Percentiles rank a stretch among this genome's conserved stretches.
These are phyloP conservation scores for Yponomeuta malinellus DNA, from an alignment of 2,888 invertebrate species.

Conservation along the genomic window DNA sequence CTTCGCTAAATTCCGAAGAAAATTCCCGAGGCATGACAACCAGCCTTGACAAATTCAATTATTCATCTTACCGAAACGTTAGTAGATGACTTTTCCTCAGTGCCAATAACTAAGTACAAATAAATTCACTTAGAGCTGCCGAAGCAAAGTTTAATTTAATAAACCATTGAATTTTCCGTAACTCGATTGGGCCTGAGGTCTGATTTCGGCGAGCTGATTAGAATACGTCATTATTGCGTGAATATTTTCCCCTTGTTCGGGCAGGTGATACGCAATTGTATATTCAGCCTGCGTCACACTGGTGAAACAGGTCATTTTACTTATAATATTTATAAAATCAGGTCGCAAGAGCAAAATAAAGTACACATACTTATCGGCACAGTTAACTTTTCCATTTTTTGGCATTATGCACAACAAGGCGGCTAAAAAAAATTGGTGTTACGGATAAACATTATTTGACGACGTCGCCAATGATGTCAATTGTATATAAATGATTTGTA, in stretches of 20 bases:
- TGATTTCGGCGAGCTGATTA: constrained; percentile 58
- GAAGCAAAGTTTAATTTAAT: constrained; percentile 74
- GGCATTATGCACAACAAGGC: too few relatives aligned
- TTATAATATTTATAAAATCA: too few relatives aligned
- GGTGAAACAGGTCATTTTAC: too few relatives aligned
- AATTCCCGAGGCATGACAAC: constrained; percentile 69
- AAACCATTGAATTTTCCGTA: constrained; percentile 71
- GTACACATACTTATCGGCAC: too few relatives aligned
- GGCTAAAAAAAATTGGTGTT: too few relatives aligned
- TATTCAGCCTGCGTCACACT: too few relatives aligned
- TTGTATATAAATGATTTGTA: too few relatives aligned
- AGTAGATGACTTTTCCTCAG: constrained; percentile 69
- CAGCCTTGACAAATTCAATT: constrained; percentile 73
- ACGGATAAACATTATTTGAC: too few relatives aligned
- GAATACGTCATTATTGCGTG: constrained; percentile 60
- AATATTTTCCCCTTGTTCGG: constrained; percentile 39
- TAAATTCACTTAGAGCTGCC: constrained; percentile 73
- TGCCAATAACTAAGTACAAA: constrained; percentile 74
- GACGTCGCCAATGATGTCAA: too few relatives aligned
- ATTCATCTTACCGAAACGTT: constrained; percentile 74
- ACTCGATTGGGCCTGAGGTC: constrained; percentile 63
- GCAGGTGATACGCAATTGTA: neutral
- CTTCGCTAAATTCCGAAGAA: constrained; percentile 63
- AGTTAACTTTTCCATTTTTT: too few relatives aligned
- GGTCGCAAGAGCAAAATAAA: too few relatives aligned